Percentiles rank a stretch among this genome's conserved stretches.
Evolutionary conservation across 2,113 vertebrate species (phyloP).

Genomic region (Arizona elegans): DNA sequence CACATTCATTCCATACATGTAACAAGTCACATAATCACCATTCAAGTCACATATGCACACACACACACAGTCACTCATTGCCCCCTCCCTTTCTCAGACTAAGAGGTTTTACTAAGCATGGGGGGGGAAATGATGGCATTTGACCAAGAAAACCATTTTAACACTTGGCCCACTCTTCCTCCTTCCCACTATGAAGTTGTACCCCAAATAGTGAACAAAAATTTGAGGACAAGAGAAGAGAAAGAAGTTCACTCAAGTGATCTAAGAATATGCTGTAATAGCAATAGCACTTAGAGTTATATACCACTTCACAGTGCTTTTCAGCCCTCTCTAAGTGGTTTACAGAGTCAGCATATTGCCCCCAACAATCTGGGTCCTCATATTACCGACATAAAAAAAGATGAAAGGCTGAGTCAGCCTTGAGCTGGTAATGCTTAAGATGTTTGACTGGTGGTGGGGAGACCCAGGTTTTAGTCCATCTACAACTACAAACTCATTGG

Average conservation of each 20-base stretch:
- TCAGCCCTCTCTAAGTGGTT: no score
- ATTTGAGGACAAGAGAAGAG: background rate
- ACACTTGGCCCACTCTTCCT: background rate
- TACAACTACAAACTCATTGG: background rate
- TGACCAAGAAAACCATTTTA: background rate
- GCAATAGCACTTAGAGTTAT: no score
- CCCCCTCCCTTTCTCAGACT: background rate
- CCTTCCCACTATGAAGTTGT: background rate
- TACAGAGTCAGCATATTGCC: no score
- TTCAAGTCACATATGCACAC: background rate
- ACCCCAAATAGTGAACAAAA: background rate
- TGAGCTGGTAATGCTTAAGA: background rate
- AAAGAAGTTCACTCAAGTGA: background rate
- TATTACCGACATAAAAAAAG: no score
- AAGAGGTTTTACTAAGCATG: background rate
- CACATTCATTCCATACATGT: background rate
- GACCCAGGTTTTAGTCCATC: background rate
- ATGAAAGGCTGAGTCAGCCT: no score
- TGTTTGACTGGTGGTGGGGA: background rate
- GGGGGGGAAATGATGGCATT: no score
- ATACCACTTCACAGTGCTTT: no score
- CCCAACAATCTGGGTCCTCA: no score
- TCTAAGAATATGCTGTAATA: background rate
- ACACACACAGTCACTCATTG: background rate
- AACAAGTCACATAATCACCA: background rate